Evolutionary conservation across 2,888 invertebrate species (phyloP).

Genomic region (Anagyrus pseudococci): DNA sequence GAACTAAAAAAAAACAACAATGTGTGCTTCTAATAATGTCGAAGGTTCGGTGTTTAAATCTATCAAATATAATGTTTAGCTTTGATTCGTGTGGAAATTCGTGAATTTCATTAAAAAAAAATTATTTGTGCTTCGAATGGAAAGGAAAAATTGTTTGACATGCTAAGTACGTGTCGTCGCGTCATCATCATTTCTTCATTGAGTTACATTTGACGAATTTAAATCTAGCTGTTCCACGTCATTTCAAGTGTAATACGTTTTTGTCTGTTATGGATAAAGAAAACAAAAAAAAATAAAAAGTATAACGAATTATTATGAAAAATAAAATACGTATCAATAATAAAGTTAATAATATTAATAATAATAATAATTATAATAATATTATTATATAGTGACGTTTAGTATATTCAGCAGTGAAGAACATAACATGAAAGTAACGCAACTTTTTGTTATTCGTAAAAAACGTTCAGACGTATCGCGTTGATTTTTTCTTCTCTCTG

Average conservation of each 20-base stretch:
- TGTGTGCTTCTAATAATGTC: slow-evolving; percentile 35
- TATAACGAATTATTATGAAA: slow-evolving; percentile 17
- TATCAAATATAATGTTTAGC: slow-evolving; percentile 27
- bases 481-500: slow-evolving; percentile 5
- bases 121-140: slow-evolving; percentile 16
- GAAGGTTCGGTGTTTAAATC: slow-evolving; percentile 29
- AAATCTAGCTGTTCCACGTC: slow-evolving; percentile 12
- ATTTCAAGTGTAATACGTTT: slow-evolving; percentile 19
- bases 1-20: too few species aligned
- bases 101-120: slow-evolving; percentile 5
- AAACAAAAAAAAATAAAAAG: slow-evolving; percentile 7
- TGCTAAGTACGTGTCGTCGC: slow-evolving; percentile 1
- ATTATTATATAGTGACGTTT: slow-evolving; percentile 27
- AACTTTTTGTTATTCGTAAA: slow-evolving; percentile 19
- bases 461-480: slow-evolving; percentile 2
- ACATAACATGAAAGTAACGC: slow-evolving; percentile 29
- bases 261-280: slow-evolving; percentile 8
- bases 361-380: slow-evolving; percentile 21
- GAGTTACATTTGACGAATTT: slow-evolving; percentile 16
- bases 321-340: slow-evolving; percentile 25
- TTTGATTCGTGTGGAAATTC: slow-evolving; percentile 23
- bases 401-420: slow-evolving; percentile 29
- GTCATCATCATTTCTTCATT: slow-evolving; percentile 1
- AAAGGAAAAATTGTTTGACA: slow-evolving; percentile 21
- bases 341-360: slow-evolving; percentile 18